Percentiles rank a stretch among this genome's conserved stretches.
Conservation (phyloP, 2,113 vertebrate genomes). For the Chloroceryle aenea region DNA sequence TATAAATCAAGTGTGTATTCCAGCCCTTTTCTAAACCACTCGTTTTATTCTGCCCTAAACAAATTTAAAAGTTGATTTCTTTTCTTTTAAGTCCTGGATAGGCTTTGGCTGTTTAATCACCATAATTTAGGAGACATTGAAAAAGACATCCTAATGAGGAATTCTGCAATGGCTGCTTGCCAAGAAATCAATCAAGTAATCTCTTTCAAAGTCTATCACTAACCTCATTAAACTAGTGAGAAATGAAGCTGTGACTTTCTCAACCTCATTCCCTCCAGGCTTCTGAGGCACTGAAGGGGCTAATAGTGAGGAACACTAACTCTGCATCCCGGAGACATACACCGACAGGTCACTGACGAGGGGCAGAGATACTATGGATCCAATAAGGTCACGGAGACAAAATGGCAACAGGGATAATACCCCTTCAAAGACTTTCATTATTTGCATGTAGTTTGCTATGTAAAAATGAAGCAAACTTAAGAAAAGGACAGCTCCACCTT, state of each 20-base stretch:
- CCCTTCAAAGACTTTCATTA: not conserved
- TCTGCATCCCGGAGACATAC: not conserved
- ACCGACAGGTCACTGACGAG: not conserved
- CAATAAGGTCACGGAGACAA: not conserved
- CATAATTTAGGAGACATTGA: constrained; percentile 2
- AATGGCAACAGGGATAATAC: not conserved
- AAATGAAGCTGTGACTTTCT: constrained; percentile 31
- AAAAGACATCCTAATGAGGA: constrained; percentile 31
- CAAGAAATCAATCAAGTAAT: constrained; percentile 41
- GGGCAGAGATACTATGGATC: not conserved
- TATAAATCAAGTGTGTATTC: not conserved
- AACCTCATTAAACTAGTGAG: constrained; percentile 57
- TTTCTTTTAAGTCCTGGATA: not conserved
- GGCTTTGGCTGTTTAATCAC: not conserved
- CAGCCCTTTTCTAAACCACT: not conserved
- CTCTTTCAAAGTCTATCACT: constrained; percentile 28
- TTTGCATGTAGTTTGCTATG: not conserved
- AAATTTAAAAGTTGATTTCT: not conserved
- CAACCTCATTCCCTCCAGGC: constrained; percentile 5
- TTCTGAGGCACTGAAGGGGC: not conserved
- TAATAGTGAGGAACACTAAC: not conserved
- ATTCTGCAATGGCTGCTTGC: constrained; percentile 15
- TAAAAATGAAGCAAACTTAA: not conserved
- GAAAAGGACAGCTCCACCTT: not conserved
- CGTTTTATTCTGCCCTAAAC: not conserved